phyloP scores from a whole-genome alignment of 2,113 vertebrate genomes.

The Caranx ignobilis region DNA sequence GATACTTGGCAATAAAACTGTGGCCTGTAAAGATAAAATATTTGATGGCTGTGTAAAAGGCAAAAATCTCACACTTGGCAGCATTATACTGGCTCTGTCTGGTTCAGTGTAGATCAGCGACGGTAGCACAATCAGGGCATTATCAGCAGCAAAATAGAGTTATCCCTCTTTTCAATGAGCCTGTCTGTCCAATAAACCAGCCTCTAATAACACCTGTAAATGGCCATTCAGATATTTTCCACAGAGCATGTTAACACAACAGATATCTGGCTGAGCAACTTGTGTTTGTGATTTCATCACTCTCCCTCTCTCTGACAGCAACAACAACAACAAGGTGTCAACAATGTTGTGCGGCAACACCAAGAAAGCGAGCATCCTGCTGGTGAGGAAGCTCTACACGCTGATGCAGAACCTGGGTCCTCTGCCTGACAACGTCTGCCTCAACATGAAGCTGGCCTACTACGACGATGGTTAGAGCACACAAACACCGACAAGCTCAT shows the following conservation, averaged over 20 bases:
- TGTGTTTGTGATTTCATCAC: neutral
- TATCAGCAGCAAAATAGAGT: too few species aligned
- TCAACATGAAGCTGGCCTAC: constrained; percentile 96
- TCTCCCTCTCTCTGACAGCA: constrained; percentile 64
- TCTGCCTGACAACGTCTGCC: constrained; percentile 88
- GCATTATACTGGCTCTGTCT: too few species aligned
- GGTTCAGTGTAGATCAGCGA: too few species aligned
- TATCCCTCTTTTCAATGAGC: too few species aligned
- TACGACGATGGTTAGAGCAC: constrained; percentile 89
- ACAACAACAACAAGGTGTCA: constrained; percentile 74
- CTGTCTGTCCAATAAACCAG: neutral
- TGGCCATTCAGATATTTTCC: too few species aligned
- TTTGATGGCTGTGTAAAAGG: too few species aligned
- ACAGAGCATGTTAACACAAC: too few species aligned
- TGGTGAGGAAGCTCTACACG: constrained; percentile 94
- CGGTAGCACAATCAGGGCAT: too few species aligned
- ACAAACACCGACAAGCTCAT: neutral
- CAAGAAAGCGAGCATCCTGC: constrained; percentile 91
- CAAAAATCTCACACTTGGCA: too few species aligned
- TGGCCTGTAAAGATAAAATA: too few species aligned
- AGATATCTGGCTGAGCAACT: neutral
- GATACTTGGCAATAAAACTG: too few species aligned
- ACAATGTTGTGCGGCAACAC: constrained; percentile 83
- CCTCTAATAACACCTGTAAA: neutral
- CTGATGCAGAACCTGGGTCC: constrained; percentile 95